These are phyloP conservation scores for Aphaenogaster rudis DNA, from an alignment of 1,140 invertebrate species.

Conservation along the genomic window DNA sequence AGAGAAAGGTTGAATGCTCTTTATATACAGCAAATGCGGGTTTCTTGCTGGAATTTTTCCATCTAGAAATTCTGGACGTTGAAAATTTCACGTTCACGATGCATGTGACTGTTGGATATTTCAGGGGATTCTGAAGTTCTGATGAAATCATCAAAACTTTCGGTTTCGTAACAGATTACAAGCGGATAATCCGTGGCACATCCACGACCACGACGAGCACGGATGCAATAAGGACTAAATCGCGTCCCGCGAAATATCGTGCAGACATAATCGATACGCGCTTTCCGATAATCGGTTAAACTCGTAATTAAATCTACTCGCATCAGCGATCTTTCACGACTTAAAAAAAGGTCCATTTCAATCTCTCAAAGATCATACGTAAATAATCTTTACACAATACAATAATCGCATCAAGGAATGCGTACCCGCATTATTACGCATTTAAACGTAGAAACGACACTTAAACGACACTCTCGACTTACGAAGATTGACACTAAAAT, in stretches of 20 bases:
- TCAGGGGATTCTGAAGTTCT: slow-evolving; percentile 47
- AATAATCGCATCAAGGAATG: neutral
- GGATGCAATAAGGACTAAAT: slow-evolving; percentile 24
- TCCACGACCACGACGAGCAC: slow-evolving; percentile 13
- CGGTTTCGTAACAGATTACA: slow-evolving; percentile 64
- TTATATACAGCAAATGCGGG: neutral
- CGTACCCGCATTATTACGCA: neutral
- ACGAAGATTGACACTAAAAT: slow-evolving; percentile 26
- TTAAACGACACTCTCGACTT: neutral
- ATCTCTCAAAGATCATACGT: neutral
- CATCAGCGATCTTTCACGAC: neutral
- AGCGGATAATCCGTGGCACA: slow-evolving; percentile 62
- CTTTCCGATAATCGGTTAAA: neutral
- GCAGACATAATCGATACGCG: slow-evolving; percentile 45
- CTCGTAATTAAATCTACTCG: neutral
- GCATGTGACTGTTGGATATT: neutral
- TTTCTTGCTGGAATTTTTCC: slow-evolving; percentile 17
- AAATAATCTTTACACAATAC: slow-evolving; percentile 5
- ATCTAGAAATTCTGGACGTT: neutral
- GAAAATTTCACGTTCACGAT: neutral
- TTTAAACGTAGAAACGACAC: neutral
- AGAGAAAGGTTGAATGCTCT: neutral
- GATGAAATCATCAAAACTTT: slow-evolving; percentile 73
- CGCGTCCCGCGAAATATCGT: slow-evolving; percentile 25
- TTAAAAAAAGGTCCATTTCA: neutral